Conservation (phyloP, 2,888 invertebrate genomes). For the Sphecodes monilicornis region DNA sequence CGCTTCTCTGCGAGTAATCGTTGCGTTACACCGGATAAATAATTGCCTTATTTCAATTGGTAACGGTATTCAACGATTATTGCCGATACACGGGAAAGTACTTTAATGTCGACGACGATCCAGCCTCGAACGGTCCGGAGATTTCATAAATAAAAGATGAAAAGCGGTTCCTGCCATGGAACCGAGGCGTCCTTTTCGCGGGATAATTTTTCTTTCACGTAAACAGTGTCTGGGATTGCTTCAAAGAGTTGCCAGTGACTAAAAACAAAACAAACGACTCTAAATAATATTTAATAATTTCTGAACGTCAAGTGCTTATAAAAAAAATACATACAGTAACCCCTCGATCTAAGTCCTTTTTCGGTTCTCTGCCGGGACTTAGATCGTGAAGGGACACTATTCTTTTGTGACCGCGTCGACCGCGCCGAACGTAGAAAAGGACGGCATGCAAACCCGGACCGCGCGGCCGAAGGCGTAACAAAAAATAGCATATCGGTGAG, state of each 20-base stretch:
- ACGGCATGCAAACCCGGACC: no score
- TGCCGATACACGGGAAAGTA: slow-evolving; percentile 18
- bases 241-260: background rate
- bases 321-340: no score
- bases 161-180: background rate
- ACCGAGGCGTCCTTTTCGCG: background rate
- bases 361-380: no score
- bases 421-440: no score
- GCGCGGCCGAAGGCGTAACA: no score
- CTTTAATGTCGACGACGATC: background rate
- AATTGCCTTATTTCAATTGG: slow-evolving; percentile 30
- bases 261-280: background rate
- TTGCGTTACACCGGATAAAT: background rate
- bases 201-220: background rate
- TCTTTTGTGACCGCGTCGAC: no score
- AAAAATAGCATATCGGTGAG: no score
- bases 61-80: slow-evolving; percentile 13
- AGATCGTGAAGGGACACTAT: no score
- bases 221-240: background rate
- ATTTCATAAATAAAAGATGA: slow-evolving; percentile 15
- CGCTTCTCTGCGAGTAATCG: slow-evolving; percentile 2
- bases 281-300: background rate
- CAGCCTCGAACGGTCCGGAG: background rate
- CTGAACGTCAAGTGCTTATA: no score
- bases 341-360: no score